These are phyloP conservation scores for Crotalus helleri DNA, from an alignment of 2,113 vertebrate genomes.

Conservation along the genomic window DNA sequence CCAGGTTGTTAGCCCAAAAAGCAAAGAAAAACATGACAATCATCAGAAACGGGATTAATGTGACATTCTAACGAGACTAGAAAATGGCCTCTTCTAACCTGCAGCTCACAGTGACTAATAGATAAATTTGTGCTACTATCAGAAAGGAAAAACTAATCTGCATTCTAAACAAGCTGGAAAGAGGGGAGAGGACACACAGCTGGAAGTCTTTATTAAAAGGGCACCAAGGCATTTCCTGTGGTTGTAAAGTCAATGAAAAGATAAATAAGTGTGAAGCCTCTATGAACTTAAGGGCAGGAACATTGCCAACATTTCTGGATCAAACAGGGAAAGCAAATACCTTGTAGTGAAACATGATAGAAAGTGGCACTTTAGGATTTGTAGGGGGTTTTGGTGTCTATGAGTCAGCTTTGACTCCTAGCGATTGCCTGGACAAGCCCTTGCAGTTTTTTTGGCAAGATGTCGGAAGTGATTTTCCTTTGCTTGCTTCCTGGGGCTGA, in stretches of 20 bases:
- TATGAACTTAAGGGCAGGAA: neutral
- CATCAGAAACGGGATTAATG: neutral
- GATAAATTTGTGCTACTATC: slow-evolving; percentile 20
- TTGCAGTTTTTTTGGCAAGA: neutral
- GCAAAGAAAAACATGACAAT: neutral
- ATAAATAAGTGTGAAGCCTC: neutral
- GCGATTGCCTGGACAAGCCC: neutral
- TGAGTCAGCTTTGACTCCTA: neutral
- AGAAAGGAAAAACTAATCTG: slow-evolving; percentile 14
- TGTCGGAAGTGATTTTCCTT: neutral
- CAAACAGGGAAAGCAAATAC: neutral
- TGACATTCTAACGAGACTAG: neutral
- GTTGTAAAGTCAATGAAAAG: neutral
- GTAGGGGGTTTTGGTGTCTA: neutral
- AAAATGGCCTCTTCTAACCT: neutral
- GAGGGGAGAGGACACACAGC: neutral
- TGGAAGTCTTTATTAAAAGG: neutral
- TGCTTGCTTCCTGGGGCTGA: neutral
- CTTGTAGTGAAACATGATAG: slow-evolving; percentile 9
- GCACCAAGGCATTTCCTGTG: neutral
- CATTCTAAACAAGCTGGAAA: slow-evolving; percentile 9
- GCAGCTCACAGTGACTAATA: neutral
- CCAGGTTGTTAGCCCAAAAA: neutral
- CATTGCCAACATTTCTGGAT: neutral
- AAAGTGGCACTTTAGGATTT: slow-evolving; percentile 26